phyloP scores from a whole-genome alignment of 2,888 invertebrate genomes.

The Bembecia ichneumoniformis region DNA sequence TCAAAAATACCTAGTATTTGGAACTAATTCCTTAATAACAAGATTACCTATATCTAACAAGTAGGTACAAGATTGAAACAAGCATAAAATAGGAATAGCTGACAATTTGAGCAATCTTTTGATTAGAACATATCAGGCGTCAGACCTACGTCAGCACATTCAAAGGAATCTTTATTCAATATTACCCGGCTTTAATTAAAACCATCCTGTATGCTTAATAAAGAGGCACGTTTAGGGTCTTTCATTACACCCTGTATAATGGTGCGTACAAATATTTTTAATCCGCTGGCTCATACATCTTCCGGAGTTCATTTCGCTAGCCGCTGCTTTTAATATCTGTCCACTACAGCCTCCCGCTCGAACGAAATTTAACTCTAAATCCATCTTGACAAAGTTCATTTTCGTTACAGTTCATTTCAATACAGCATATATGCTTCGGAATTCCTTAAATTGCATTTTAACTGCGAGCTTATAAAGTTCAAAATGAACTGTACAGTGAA shows the following conservation, averaged over 20 bases:
- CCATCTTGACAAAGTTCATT: background rate
- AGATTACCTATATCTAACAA: too few species aligned
- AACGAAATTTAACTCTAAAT: slow-evolving; percentile 16
- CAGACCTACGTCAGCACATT: slow-evolving; percentile 53
- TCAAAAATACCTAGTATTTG: too few species aligned
- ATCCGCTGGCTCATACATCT: slow-evolving; percentile 69
- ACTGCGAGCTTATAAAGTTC: slow-evolving; percentile 6
- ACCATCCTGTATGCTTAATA: slow-evolving; percentile 60
- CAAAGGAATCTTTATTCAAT: slow-evolving; percentile 48
- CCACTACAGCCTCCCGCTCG: slow-evolving; percentile 9
- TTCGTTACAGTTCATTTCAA: background rate
- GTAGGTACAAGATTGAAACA: too few species aligned
- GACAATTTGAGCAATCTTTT: slow-evolving; percentile 7
- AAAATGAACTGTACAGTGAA: slow-evolving; percentile 9
- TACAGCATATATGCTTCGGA: background rate
- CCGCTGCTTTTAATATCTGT: slow-evolving; percentile 44
- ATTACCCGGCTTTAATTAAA: slow-evolving; percentile 52
- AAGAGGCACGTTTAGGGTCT: slow-evolving; percentile 59
- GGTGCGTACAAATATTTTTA: slow-evolving; percentile 72
- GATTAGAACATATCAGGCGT: slow-evolving; percentile 18
- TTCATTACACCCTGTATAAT: slow-evolving; percentile 70
- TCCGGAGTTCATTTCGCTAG: slow-evolving; percentile 66
- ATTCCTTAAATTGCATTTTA: slow-evolving; percentile 10
- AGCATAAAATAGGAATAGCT: background rate
- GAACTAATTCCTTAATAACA: too few species aligned